These are phyloP conservation scores for Merops nubicus DNA, from an alignment of 2,113 vertebrate species.

Conservation along the genomic window DNA sequence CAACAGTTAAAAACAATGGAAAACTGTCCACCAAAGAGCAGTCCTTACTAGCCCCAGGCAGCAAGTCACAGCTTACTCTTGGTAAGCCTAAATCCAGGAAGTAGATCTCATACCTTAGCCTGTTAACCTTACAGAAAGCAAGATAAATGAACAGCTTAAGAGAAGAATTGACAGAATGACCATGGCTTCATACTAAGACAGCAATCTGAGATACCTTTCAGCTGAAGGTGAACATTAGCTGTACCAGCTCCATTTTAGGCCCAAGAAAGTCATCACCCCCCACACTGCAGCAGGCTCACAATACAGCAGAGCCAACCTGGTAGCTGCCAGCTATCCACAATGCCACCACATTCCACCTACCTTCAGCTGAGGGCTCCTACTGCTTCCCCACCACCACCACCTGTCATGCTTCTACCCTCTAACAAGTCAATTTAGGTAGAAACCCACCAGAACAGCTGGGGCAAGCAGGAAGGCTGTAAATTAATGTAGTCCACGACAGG, in stretches of 20 bases:
- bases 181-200: not conserved
- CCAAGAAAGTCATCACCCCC: not conserved
- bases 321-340: not conserved
- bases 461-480: not conserved
- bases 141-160: not conserved
- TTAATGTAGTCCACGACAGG: fast-evolving
- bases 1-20: not conserved
- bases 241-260: not conserved
- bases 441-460: not conserved
- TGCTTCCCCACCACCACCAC: not conserved
- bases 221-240: not conserved
- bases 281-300: not conserved
- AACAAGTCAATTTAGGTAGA: not conserved
- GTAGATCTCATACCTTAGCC: not conserved
- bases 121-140: not conserved
- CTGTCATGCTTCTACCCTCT: not conserved
- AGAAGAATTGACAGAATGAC: not conserved
- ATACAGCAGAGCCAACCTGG: not conserved
- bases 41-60: not conserved
- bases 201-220: not conserved
- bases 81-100: not conserved
- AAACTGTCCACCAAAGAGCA: not conserved
- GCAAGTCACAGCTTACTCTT: not conserved
- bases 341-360: not conserved
- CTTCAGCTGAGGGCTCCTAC: not conserved